A percentile compares a stretch with the other conserved stretches of the same genome.
Conservation (phyloP, 2,113 vertebrate genomes). For the Nothocercus nigrocapillus region DNA sequence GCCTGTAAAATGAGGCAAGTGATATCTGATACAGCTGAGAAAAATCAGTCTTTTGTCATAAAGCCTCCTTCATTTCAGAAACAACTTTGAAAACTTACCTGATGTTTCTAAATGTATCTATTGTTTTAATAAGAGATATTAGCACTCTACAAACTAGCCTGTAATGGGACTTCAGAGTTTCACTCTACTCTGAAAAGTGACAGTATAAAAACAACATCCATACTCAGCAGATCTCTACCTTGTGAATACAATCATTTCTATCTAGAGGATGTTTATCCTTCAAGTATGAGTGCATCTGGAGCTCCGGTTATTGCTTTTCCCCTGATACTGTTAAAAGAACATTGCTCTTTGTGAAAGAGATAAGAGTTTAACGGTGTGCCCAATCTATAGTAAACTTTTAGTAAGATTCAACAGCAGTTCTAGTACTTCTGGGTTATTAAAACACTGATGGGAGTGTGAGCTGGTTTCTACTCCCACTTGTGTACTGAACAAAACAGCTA, state of each 20-base stretch:
- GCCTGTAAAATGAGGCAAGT: background rate
- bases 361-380: background rate
- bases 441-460: background rate
- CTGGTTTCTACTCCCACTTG: background rate
- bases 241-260: background rate
- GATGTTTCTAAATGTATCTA: background rate
- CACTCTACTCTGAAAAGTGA: background rate
- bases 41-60: background rate
- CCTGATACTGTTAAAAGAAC: slow-evolving; percentile 1
- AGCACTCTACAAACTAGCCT: background rate
- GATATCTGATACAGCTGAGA: background rate
- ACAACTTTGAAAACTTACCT: background rate
- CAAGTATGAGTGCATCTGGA: background rate
- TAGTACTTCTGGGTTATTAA: background rate
- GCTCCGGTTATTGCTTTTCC: background rate
- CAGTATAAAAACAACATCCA: background rate
- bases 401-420: background rate
- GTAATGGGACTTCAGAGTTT: slow-evolving; percentile 3
- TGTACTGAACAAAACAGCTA: background rate
- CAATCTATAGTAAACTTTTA: background rate
- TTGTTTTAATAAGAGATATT: slow-evolving; percentile 8
- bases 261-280: slow-evolving; percentile 12
- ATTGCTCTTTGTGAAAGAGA: background rate
- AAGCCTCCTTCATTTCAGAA: background rate
- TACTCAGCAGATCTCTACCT: background rate